These are phyloP conservation scores for Proales similis DNA, from an alignment of 1,140 invertebrate genomes.

Conservation along the genomic window DNA sequence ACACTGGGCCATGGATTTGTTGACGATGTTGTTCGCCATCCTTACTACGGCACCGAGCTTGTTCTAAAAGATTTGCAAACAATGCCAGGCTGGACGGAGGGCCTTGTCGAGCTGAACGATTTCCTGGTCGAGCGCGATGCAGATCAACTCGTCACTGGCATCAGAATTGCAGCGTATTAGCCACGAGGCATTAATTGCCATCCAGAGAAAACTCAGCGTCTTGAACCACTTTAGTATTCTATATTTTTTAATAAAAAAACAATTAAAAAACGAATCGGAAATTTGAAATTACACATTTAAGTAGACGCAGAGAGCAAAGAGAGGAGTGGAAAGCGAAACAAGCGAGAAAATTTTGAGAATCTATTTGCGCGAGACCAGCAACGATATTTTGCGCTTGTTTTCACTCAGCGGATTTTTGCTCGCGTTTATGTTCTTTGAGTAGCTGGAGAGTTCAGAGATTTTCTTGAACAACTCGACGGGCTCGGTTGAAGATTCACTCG, in stretches of 20 bases:
- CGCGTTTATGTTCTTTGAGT: constrained; percentile 11
- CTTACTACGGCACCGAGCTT: constrained; percentile 12
- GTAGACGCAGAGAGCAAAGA: too few relatives aligned
- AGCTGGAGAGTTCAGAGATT: constrained; percentile 14
- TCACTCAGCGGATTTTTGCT: background rate
- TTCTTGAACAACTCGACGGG: constrained; percentile 30
- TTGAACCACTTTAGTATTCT: too few relatives aligned
- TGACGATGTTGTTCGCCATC: constrained; percentile 1
- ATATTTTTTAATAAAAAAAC: too few relatives aligned
- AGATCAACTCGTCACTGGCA: background rate
- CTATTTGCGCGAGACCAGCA: constrained; percentile 11
- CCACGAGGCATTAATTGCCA: too few relatives aligned
- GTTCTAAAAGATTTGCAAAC: constrained; percentile 8
- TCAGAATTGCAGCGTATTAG: too few relatives aligned
- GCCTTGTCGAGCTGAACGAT: background rate
- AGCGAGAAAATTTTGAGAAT: too few relatives aligned
- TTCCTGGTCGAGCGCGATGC: background rate
- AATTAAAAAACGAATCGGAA: too few relatives aligned
- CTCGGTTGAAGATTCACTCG: constrained; percentile 4
- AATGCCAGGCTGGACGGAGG: constrained; percentile 11
- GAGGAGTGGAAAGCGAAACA: too few relatives aligned
- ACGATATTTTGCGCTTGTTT: constrained; percentile 20
- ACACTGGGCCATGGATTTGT: constrained; percentile 29
- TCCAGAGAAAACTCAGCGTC: too few relatives aligned
- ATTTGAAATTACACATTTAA: too few relatives aligned